Evolutionary conservation across 2,113 vertebrate species (phyloP).

Genomic region (Noturus placidus): DNA sequence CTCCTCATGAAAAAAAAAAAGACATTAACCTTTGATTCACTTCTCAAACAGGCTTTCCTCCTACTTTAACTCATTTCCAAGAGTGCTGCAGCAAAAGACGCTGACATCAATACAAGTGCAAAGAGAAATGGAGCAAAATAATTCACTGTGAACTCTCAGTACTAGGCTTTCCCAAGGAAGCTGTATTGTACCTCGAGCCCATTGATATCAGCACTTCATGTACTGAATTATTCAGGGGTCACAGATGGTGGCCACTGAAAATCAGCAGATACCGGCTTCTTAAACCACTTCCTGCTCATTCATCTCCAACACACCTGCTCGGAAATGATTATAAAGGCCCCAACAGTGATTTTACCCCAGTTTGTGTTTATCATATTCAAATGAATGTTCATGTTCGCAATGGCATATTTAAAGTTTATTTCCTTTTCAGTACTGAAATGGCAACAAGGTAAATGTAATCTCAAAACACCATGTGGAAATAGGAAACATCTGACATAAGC

Average conservation of each 20-base stretch:
- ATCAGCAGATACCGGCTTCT: slow-evolving; percentile 48
- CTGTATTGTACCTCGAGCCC: slow-evolving; percentile 56
- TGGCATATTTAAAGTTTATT: slow-evolving; percentile 41
- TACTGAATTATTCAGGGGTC: slow-evolving; percentile 70
- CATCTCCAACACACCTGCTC: slow-evolving; percentile 10
- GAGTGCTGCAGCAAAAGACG: slow-evolving; percentile 13
- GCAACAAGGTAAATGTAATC: slow-evolving; percentile 50
- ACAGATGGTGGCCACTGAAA: slow-evolving; percentile 57
- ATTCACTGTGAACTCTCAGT: slow-evolving; percentile 66
- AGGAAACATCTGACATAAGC: slow-evolving; percentile 38
- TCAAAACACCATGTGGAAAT: slow-evolving; percentile 43
- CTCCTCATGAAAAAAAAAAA: slow-evolving; percentile 1
- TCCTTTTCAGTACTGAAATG: slow-evolving; percentile 39
- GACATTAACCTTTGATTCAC: slow-evolving; percentile 8
- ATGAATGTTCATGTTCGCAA: slow-evolving; percentile 10
- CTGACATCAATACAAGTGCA: slow-evolving; percentile 55
- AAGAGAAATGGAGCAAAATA: slow-evolving; percentile 57
- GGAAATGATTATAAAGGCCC: neutral
- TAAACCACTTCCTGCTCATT: neutral
- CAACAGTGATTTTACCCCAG: neutral
- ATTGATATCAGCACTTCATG: slow-evolving; percentile 66
- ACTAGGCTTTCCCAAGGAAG: slow-evolving; percentile 61
- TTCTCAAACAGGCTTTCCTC: slow-evolving; percentile 10
- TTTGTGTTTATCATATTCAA: slow-evolving; percentile 11
- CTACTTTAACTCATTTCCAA: slow-evolving; percentile 33